Conservation (phyloP, 2,797 vertebrate species). For the Selene dorsalis region DNA sequence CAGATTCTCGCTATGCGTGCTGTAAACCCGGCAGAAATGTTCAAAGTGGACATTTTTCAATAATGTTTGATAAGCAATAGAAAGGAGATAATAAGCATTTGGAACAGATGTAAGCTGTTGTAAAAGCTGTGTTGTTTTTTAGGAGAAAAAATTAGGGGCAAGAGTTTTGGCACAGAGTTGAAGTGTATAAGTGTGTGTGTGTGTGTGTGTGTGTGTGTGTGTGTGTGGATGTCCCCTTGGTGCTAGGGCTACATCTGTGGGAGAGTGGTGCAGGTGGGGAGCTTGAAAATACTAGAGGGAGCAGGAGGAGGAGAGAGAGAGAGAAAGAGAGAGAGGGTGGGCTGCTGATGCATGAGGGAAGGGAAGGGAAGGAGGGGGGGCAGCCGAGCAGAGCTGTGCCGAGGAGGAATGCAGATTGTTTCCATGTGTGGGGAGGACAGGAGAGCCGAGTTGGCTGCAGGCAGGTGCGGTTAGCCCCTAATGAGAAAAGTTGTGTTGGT, state of each 20-base stretch:
- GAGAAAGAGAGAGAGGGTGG: conserved; percentile 54
- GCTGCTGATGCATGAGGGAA: conserved; percentile 59
- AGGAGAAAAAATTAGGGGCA: conserved; percentile 61
- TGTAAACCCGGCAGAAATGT: conserved; percentile 38
- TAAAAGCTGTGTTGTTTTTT: conserved; percentile 58
- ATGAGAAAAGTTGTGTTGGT: conserved; percentile 85
- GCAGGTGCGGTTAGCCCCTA: conserved; percentile 85
- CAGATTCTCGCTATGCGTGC: conserved; percentile 40
- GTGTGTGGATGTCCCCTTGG: conserved; percentile 63
- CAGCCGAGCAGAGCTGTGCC: conserved; percentile 54
- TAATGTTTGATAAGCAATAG: conserved; percentile 62
- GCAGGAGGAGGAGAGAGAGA: conserved; percentile 64
- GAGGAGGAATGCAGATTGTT: conserved; percentile 82
- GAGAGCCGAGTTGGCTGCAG: conserved; percentile 77
- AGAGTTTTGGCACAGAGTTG: conserved; percentile 67
- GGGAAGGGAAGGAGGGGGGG: background rate
- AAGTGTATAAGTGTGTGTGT: conserved; percentile 51
- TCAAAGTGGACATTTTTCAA: conserved; percentile 53
- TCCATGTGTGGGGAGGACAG: conserved; percentile 82
- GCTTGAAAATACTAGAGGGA: conserved; percentile 68
- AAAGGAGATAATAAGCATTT: conserved; percentile 49
- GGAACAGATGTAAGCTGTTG: conserved; percentile 62
- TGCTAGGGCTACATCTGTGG: conserved; percentile 81
- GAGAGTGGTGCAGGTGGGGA: conserved; percentile 80
- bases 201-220: background rate